Conservation (phyloP, 2,888 invertebrate species). For the Autographa pulchrina region DNA sequence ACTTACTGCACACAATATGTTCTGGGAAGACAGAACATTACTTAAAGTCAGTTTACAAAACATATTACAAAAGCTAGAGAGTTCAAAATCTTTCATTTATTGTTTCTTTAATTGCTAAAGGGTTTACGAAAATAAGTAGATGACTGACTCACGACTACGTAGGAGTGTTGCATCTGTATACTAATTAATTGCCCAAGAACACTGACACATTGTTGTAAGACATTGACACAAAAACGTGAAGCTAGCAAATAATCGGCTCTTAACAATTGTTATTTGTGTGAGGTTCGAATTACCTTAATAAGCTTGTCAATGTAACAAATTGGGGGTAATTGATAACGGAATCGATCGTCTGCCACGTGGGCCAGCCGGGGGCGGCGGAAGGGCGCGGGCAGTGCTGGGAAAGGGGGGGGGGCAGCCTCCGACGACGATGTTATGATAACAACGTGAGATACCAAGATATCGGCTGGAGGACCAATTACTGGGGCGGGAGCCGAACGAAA, state of each 20-base stretch:
- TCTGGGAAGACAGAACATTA: no score
- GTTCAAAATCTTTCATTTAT: no score
- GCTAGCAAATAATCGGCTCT: conserved; percentile 2
- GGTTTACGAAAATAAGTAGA: no score
- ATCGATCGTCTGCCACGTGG: conserved; percentile 18
- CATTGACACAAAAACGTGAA: not conserved
- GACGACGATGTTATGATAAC: conserved; percentile 23
- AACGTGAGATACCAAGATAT: not conserved
- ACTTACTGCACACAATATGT: no score
- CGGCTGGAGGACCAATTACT: not conserved
- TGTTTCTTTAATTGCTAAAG: no score
- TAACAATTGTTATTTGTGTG: conserved; percentile 6
- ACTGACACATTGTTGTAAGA: not conserved
- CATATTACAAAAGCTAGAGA: no score
- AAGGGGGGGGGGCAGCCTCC: not conserved
- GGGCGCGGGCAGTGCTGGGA: not conserved
- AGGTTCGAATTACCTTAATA: conserved; percentile 17
- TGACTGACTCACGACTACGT: no score
- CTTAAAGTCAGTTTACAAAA: no score
- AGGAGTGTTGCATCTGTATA: not conserved
- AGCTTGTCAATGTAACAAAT: conserved; percentile 34
- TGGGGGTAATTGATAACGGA: conserved; percentile 36
- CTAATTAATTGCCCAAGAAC: not conserved
- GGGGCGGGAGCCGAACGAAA: not conserved
- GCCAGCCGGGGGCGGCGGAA: not conserved